Evolutionary conservation across 2,888 invertebrate species (phyloP), one percentile per base, ranked within the genome.

Genomic region (Oscheius sp.): DNA sequence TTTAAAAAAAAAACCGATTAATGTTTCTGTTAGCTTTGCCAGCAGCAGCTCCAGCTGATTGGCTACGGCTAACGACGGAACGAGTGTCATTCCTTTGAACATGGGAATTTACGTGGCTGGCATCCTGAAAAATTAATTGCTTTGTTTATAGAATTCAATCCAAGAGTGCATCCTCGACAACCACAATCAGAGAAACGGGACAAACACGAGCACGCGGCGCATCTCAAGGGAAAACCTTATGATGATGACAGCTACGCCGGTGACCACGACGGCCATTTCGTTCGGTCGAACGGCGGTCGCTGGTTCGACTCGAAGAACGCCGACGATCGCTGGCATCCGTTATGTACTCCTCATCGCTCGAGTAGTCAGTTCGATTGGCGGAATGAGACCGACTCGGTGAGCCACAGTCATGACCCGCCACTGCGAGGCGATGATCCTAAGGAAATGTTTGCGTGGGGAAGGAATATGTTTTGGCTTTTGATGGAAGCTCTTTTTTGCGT

Each of bases 291-390:
- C 61, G 61, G 17, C 61, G 61, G 27, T 61, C 61, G 29, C 61
- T 61, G 6, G 61, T 61, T 12, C 65, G 34, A 50, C 65, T 65
- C 6, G 65, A 65, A 6, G 50, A 50, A 15, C 65, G 65, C 15
- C 61, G 42, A n/a, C 23, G 23, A n/a, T 61, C 45, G 25, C 57
- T 57, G 37, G 33, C 34, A 31, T 61, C 50, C 4, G 50, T 58
- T 33, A 33, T 10, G 33, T 55, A 55, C 29, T 82, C 82, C 46
- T 82, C 81, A 55, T 78, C 81, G 1, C 77, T 81, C 2, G 81
- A 81, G 48, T 82, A 65, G 58, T 83, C 82, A 8, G 82, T 83
- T 64, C 81, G 75, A 31, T 82, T 82, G 31, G 48, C 65, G 53
- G 58, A 55, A 33, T 65, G 58, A 23, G 74, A 23, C 46, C 61